Evolutionary conservation across 2,797 vertebrate genomes (phyloP), one percentile per base, ranked within the genome.

Genomic region (Toxotes lorentzi): DNA sequence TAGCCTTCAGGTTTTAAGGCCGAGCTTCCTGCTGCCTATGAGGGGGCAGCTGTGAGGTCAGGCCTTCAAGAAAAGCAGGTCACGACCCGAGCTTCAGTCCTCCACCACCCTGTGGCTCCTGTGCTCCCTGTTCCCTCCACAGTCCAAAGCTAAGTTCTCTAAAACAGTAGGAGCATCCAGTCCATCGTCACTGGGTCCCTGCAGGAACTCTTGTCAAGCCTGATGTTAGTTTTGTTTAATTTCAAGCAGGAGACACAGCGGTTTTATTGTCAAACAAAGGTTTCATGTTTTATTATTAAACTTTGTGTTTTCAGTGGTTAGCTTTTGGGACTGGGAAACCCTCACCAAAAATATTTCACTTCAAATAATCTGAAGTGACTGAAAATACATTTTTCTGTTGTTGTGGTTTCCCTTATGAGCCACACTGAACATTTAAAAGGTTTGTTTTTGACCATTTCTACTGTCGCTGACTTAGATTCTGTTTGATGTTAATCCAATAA

Each of bases 401-500:
- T 82, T 90, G 92, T 75, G 92, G 91, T 89, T 89, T 85, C 77
- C 60, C 45, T 73, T 57, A 56, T 74, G 72, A 85, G 72, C 84
- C 77, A 57, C 78, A 70, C 72, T 64, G 23, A 73, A 69, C 23
- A 43, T 90, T 92, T 86, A 48, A 89, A 91, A 80, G 19, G 43
- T 79, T 91, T 89, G 85, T 90, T 93, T 91, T 91, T 82, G 70
- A 83, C 86, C 70, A 53, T 82, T 85, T 90, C 80, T 83, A 24
- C 79, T 87, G 77, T 56, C 67, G 78, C 76, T 76, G 70, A 92
- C 78, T 90, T 82, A 81, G 73, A 74, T 68, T 79, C 45, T 70
- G 80, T 86, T 86, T 91, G 89, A 89, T 87, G 93, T 86, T 76
- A 83, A 88, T 80, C 77, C 79, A 86, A 76, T 90, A 82, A 93